Evolutionary conservation across 1,140 invertebrate species (phyloP), one percentile per base, ranked within the genome.

Genomic region (Babylonia areolata): DNA sequence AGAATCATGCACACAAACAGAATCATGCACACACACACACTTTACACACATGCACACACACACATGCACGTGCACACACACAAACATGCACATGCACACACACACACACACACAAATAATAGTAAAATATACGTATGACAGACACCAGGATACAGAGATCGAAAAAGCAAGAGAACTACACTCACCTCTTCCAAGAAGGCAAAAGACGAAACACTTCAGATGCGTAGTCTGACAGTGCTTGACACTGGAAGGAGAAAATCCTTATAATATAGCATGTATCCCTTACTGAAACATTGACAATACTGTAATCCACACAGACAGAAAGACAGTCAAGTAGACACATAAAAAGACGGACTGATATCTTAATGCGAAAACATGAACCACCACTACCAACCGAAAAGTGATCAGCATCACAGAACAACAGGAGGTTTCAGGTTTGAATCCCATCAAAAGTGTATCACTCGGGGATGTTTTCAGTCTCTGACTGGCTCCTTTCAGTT

Each of bases 121-220:
- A 46, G 42, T 6, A 15, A 46, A 46, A 35, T 9, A 73, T 20
- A 73, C 20, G 11, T 35, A 73, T 20, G 3, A 69, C 20, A 28
- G 6, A 69, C 58, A 69, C 58, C n/a, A 69, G n/a, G 6, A 69
- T 0, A 35, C 71, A 37, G 9, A 73, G 3, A 73, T 37, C 0
- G 6, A 35, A 2, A 73, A 17, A 0, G 46, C 46, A 64, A 23
- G 5, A 64, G 28, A 64, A 39, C 9, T 39, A 39, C 73, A 35
- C 37, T 54, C 35, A 89, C 89, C 89, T 88, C 79, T 85, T 87
- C 73, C 86, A 85, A 33, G 86, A 64, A 73, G 89, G 89, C 64
- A 88, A 80, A 28, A 84, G 28, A 17, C 46, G 81, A 73, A 89
- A 89, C 35, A 88, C 46, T 46, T 81, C 75, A 77, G 85, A 82